Evolutionary conservation across 2,113 vertebrate genomes (phyloP), one percentile per base, ranked within the genome.

Genomic region (Hirundichthys speculiger): DNA sequence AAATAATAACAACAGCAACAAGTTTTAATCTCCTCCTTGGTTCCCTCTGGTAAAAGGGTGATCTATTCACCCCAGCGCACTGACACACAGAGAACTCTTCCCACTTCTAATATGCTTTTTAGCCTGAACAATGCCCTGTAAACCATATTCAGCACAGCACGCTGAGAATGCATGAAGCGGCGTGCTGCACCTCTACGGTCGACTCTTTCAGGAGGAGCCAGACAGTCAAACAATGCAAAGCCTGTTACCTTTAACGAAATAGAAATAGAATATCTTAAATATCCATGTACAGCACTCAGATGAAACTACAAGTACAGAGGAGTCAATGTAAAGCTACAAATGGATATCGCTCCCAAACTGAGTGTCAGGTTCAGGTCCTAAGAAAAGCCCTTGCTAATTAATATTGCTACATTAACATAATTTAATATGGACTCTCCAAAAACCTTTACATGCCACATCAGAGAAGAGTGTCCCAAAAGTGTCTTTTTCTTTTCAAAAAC

Each of bases 321-420:
- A 73, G 60, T 84, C 77, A 75, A 56, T 79, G 84, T 88, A 86
- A 92, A 91, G 90, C 90, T 91, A 90, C 86, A 82, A 10, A 78
- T 75, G 72, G 83, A 85, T 75, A 79, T 72, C 45, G 64, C 75
- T 78, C 68, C 76, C 66, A 64, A 40, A 67, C 69, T 77, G 72
- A 85, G 65, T 88, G 81, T 85, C 73, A 84, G 59, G 61, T 82
- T 88, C 84, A 80, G 80, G 83, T 91, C 82, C 83, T 83, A 79
- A 83, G 69, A 81, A 90, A 92, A 93, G 90, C 92, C 92, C 92
- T 94, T 93, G 79, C 92, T 92, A 89, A 90, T 90, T 80, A 80
- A 92, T 93, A 93, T 92, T 93, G 93, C 92, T 93, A 93, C 93
- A 93, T 93, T 60, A 90, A 93, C 77, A 73, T 69, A 89, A 91